Conservation (phyloP, 1,140 invertebrate genomes). For the Aphaenogaster floridana region DNA sequence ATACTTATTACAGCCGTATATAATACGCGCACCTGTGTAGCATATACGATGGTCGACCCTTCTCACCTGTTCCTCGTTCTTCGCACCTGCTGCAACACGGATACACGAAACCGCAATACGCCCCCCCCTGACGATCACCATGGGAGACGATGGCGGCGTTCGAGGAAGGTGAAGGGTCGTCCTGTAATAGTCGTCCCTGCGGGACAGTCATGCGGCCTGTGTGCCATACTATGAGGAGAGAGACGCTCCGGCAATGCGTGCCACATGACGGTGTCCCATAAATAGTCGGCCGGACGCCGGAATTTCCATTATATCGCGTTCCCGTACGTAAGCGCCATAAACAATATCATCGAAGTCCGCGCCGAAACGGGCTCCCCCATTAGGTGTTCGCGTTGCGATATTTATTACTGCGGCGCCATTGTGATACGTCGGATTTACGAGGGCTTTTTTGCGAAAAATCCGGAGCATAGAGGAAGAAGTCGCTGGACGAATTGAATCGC, state of each 20-base stretch:
- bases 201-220: constrained; percentile 69
- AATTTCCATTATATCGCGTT: constrained; percentile 81
- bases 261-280: constrained; percentile 78
- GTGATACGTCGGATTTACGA: constrained; percentile 74
- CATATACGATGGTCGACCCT: not conserved
- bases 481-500: not conserved
- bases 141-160: constrained; percentile 27
- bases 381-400: constrained; percentile 73
- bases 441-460: constrained; percentile 60
- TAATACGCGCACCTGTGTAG: not conserved
- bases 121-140: constrained; percentile 33
- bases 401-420: constrained; percentile 79
- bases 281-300: constrained; percentile 77
- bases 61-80: not conserved
- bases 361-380: constrained; percentile 75
- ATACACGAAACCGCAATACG: constrained; percentile 35
- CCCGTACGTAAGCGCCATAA: constrained; percentile 77
- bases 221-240: constrained; percentile 51
- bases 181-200: constrained; percentile 65
- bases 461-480: not conserved
- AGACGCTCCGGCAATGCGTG: constrained; percentile 53
- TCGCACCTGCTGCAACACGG: constrained; percentile 48
- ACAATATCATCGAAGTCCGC: constrained; percentile 80
- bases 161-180: constrained; percentile 59
- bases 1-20: not conserved